Percentiles rank a stretch among this genome's conserved stretches.
phyloP scores from a whole-genome alignment of 2,113 vertebrate species.

The Ptyas mucosa region DNA sequence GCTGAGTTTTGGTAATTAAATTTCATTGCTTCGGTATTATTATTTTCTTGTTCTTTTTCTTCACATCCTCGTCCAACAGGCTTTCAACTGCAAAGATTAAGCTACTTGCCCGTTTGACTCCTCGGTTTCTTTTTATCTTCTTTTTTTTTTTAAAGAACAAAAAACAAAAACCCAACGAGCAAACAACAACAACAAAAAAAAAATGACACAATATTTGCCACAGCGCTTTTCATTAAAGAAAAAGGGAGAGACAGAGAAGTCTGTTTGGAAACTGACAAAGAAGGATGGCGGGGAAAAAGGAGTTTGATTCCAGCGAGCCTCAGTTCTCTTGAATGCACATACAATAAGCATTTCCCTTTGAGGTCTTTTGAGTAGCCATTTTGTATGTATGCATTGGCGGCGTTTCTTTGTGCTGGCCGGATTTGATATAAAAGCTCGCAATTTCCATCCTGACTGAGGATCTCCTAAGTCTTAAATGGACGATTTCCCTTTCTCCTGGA shows the following conservation, averaged over 20 bases:
- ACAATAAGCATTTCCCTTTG: background rate
- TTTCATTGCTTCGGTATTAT: background rate
- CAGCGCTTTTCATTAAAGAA: background rate
- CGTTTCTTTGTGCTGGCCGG: background rate
- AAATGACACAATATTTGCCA: background rate
- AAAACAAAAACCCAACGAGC: conserved; percentile 3
- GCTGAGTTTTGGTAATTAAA: conserved; percentile 32
- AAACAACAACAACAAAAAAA: conserved; percentile 15
- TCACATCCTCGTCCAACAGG: background rate
- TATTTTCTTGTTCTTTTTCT: conserved; percentile 22
- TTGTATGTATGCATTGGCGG: background rate
- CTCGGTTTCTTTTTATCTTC: background rate
- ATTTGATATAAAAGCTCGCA: background rate
- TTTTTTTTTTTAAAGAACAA: background rate
- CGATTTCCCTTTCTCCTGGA: background rate
- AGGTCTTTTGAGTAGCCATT: background rate
- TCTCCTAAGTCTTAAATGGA: background rate
- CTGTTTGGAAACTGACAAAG: background rate
- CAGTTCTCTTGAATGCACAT: background rate
- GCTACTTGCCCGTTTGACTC: conserved; percentile 13
- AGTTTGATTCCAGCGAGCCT: background rate
- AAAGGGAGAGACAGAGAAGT: background rate
- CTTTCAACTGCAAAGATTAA: conserved; percentile 33
- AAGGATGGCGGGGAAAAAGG: background rate
- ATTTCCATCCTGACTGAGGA: background rate